A percentile compares a stretch with the other conserved stretches of the same genome.
Evolutionary conservation across 2,797 vertebrate genomes (phyloP).

Genomic region (Macropus fuliginosus): DNA sequence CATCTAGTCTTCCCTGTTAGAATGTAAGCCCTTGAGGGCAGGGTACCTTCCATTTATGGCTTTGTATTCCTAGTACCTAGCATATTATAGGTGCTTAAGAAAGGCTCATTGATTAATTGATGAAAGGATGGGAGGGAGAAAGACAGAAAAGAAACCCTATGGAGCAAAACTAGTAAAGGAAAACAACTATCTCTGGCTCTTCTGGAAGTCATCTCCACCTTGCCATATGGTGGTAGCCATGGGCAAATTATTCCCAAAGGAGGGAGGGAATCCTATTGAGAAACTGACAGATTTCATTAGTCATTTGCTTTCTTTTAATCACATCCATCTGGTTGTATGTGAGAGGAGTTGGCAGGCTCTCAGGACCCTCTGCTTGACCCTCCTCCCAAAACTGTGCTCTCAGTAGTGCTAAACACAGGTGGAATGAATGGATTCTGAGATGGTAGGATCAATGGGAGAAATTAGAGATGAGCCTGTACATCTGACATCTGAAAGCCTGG

Average conservation of each 20-base stretch:
- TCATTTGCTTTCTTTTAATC: slow-evolving; percentile 79
- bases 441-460: not conserved
- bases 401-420: slow-evolving; percentile 72
- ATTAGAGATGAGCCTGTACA: not conserved
- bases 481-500: not conserved
- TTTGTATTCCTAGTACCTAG: not conserved
- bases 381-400: slow-evolving; percentile 74
- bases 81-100: not conserved
- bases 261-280: slow-evolving; percentile 42
- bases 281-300: slow-evolving; percentile 73
- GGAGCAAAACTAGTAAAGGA: not conserved
- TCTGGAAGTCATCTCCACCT: not conserved
- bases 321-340: slow-evolving; percentile 70
- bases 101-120: not conserved
- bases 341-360: slow-evolving; percentile 63
- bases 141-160: not conserved
- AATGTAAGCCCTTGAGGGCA: not conserved
- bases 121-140: not conserved
- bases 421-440: slow-evolving; percentile 21
- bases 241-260: rapidly evolving
- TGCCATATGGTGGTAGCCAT: not conserved
- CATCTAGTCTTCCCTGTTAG: not conserved
- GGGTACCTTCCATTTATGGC: not conserved
- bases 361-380: slow-evolving; percentile 57
- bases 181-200: not conserved